phyloP scores from a whole-genome alignment of 2,113 vertebrate species.

The Thalassarche chlororhynchos region DNA sequence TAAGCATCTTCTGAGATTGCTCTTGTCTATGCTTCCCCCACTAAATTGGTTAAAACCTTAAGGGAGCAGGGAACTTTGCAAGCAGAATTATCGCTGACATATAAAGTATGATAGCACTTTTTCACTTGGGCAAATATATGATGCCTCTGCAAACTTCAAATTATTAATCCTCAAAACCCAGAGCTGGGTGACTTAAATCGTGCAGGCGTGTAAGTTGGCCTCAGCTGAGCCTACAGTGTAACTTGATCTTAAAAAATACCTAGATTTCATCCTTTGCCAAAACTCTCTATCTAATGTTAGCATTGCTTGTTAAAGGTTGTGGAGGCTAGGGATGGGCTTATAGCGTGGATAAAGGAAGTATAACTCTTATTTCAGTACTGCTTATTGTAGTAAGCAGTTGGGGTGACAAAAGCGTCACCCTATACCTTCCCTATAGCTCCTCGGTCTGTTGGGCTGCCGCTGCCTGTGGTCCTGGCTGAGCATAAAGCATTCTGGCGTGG shows the following conservation, averaged over 20 bases:
- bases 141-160: background rate
- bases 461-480: background rate
- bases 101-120: background rate
- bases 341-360: background rate
- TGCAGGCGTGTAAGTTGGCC: background rate
- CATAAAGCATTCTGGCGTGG: background rate
- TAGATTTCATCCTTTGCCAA: background rate
- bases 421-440: background rate
- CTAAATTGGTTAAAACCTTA: background rate
- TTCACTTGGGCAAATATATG: background rate
- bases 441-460: fast-evolving
- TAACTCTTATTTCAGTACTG: background rate
- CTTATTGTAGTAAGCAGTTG: background rate
- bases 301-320: background rate
- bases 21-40: background rate
- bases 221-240: background rate
- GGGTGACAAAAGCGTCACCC: background rate
- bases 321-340: background rate
- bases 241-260: background rate
- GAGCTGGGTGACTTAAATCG: background rate
- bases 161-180: background rate
- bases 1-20: background rate
- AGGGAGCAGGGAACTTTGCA: background rate
- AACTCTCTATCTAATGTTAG: background rate
- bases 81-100: background rate